phyloP scores from a whole-genome alignment of 2,888 invertebrate species.

The Charanyca ferruginea region DNA sequence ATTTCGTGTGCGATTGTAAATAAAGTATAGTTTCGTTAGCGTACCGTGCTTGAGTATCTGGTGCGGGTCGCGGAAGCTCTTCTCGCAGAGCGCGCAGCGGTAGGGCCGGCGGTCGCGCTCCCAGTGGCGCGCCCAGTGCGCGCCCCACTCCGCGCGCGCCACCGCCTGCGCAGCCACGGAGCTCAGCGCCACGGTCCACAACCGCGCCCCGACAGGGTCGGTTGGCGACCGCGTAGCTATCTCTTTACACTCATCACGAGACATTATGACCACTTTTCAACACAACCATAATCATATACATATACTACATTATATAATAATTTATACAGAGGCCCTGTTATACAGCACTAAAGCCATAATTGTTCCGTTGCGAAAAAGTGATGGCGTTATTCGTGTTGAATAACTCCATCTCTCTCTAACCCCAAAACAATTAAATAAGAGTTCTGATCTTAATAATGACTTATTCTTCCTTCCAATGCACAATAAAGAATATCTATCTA shows the following conservation, averaged over 20 bases:
- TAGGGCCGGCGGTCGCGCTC: constrained; percentile 84
- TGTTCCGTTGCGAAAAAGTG: neutral
- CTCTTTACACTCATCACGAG: too few relatives aligned
- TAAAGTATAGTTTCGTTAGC: neutral
- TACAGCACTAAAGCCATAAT: neutral
- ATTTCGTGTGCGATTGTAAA: too few relatives aligned
- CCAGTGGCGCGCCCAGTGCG: constrained; percentile 85
- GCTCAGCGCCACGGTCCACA: neutral
- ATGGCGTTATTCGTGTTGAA: neutral
- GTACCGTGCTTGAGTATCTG: constrained; percentile 86
- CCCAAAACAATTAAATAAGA: too few relatives aligned
- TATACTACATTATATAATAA: too few relatives aligned
- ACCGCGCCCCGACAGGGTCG: too few relatives aligned
- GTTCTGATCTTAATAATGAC: too few relatives aligned
- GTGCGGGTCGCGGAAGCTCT: constrained; percentile 82
- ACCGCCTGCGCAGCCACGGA: constrained; percentile 73
- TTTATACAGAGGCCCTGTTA: neutral
- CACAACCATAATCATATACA: too few relatives aligned
- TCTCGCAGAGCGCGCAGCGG: constrained; percentile 87
- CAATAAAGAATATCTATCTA: too few relatives aligned
- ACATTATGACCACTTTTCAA: too few relatives aligned
- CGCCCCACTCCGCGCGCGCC: constrained; percentile 72
- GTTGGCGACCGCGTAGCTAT: too few relatives aligned
- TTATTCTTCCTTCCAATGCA: too few relatives aligned
- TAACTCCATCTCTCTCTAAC: neutral